These are phyloP conservation scores for Nephrotoma appendiculata DNA, from an alignment of 2,888 invertebrate genomes.

Conservation along the genomic window DNA sequence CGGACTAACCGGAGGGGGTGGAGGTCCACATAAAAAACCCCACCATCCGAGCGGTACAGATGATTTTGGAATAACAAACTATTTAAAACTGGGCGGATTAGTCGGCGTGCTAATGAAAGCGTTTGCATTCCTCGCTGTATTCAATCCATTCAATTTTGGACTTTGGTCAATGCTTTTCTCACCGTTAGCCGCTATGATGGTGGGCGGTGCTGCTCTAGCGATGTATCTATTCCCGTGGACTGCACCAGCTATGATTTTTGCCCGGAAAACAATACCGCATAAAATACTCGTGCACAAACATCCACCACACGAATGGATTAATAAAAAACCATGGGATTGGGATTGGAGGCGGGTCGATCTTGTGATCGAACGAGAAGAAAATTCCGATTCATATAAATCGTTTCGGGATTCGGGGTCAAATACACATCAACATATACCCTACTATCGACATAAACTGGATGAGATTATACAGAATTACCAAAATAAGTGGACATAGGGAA, in stretches of 20 bases:
- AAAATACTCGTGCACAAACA: conserved; percentile 12
- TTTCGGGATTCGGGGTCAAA: background rate
- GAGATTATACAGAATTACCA: background rate
- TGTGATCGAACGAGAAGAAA: background rate
- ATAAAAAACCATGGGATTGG: background rate
- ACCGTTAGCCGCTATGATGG: conserved; percentile 46
- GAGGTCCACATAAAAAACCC: background rate
- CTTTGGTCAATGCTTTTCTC: conserved; percentile 44
- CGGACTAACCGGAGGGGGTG: background rate
- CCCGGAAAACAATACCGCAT: background rate
- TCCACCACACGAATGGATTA: background rate
- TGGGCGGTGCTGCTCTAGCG: conserved; percentile 44
- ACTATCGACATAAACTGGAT: background rate
- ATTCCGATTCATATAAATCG: background rate
- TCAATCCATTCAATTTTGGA: conserved; percentile 44
- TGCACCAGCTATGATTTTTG: conserved; percentile 30
- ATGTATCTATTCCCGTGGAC: conserved; percentile 50
- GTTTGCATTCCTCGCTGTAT: conserved; percentile 34
- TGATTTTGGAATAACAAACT: background rate
- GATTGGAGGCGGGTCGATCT: background rate
- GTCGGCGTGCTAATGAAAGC: conserved; percentile 8
- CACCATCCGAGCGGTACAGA: background rate
- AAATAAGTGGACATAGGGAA: background rate
- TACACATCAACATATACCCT: background rate
- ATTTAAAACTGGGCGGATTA: background rate